phyloP scores from a whole-genome alignment of 2,888 invertebrate genomes.

The Gandaritis pyraliata region DNA sequence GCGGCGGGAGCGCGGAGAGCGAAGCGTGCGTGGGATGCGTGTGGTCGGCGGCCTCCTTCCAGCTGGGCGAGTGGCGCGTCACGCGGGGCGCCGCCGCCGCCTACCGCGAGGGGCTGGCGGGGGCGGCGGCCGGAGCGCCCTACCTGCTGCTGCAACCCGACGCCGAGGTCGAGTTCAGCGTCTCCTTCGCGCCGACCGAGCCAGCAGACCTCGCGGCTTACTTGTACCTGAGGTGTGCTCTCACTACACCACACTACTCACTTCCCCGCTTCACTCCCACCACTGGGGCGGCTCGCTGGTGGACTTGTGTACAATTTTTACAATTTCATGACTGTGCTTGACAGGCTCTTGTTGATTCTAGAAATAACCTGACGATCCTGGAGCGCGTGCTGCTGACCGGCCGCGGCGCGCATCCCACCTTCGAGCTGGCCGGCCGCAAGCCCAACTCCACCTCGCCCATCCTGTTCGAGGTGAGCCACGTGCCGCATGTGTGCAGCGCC shows the following conservation, averaged over 20 bases:
- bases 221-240: conserved; percentile 78
- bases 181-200: conserved; percentile 75
- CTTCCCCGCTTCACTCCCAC: no score
- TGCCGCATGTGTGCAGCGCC: no score
- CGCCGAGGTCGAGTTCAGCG: conserved; percentile 73
- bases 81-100: conserved; percentile 41
- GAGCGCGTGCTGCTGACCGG: conserved; percentile 94
- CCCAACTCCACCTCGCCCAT: conserved; percentile 91
- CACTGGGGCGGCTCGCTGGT: no score
- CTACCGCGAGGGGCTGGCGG: conserved; percentile 30
- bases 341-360: conserved; percentile 52
- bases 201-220: conserved; percentile 74
- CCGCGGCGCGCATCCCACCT: conserved; percentile 93
- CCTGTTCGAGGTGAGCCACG: conserved; percentile 90
- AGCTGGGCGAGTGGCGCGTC: conserved; percentile 56
- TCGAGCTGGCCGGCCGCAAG: conserved; percentile 94
- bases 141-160: conserved; percentile 84
- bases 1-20: conserved; percentile 23
- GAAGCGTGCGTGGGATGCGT: conserved; percentile 42
- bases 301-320: no score
- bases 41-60: conserved; percentile 53
- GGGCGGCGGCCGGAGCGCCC: conserved; percentile 40
- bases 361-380: conserved; percentile 97
- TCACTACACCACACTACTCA: no score
- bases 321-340: no score